Conservation (phyloP, 2,113 vertebrate species). For the Isichthys henryi region DNA sequence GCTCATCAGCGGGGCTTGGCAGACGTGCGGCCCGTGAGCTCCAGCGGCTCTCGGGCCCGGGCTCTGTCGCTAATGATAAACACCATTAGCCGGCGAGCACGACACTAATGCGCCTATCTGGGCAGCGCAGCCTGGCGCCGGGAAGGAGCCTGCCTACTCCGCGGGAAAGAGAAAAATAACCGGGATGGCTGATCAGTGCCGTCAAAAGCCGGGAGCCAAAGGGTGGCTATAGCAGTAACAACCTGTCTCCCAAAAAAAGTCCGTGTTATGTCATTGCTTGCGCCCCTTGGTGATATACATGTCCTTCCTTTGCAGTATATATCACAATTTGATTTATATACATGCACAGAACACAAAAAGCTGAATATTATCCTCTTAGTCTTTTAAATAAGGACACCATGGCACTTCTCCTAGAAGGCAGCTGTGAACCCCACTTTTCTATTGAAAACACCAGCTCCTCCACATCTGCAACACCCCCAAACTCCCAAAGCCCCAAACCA, state of each 20-base stretch:
- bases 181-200: slow-evolving; percentile 24
- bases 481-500: background rate
- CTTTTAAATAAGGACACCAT: background rate
- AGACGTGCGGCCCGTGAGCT: slow-evolving; percentile 25
- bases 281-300: background rate
- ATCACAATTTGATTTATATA: background rate
- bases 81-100: slow-evolving; percentile 41
- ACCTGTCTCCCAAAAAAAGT: background rate
- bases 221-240: background rate
- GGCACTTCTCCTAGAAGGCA: background rate
- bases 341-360: background rate
- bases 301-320: background rate
- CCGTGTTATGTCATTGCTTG: background rate
- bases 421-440: background rate
- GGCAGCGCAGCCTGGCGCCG: slow-evolving; percentile 34
- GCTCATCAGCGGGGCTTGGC: slow-evolving; percentile 35
- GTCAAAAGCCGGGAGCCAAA: background rate
- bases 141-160: slow-evolving; percentile 38
- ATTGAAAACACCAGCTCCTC: background rate
- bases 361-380: background rate
- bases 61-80: slow-evolving; percentile 45
- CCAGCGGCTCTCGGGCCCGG: slow-evolving; percentile 10
- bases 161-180: slow-evolving; percentile 29
- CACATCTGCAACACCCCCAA: background rate
- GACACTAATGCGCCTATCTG: slow-evolving; percentile 41